Evolutionary conservation across 1,140 invertebrate genomes (phyloP).

Genomic region (Drosophila saltans): DNA sequence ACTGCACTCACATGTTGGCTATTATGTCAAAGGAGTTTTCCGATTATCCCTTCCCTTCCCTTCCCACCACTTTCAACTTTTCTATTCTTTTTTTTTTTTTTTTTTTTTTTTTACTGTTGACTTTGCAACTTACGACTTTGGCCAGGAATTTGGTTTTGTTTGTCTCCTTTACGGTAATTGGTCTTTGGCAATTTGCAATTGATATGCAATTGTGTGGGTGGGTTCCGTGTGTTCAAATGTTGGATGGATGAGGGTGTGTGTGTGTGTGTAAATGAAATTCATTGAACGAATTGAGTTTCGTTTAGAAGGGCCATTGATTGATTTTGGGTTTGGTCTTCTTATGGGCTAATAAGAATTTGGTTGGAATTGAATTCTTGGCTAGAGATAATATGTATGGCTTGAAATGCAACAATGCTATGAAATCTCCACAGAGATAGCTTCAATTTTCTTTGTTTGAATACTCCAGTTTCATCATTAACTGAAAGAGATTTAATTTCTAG

Average conservation of each 20-base stretch:
- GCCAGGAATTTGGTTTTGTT: conserved; percentile 8
- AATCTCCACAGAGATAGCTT: neutral
- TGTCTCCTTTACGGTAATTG: conserved; percentile 39
- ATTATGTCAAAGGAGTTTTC: conserved; percentile 61
- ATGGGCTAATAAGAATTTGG: neutral
- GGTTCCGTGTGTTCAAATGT: neutral
- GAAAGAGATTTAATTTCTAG: neutral
- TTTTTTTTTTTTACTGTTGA: neutral
- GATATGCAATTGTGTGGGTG: conserved; percentile 35
- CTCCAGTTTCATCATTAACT: neutral
- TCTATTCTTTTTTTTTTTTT: neutral
- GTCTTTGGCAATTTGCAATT: conserved; percentile 50
- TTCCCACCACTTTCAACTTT: neutral
- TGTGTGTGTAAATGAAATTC: conserved; percentile 14
- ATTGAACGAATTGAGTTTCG: conserved; percentile 11
- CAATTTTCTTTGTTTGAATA: neutral
- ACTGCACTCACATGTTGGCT: conserved; percentile 38
- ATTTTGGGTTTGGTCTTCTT: neutral
- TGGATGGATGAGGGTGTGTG: conserved; percentile 8
- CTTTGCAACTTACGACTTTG: conserved; percentile 13
- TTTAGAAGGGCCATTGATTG: conserved; percentile 15
- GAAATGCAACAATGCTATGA: neutral
- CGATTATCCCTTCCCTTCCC: conserved; percentile 10
- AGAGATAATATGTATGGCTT: neutral
- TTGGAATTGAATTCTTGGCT: neutral